A percentile compares a stretch with the other conserved stretches of the same genome.
phyloP scores from a whole-genome alignment of 2,113 vertebrate genomes.

The Tupaia chinensis region DNA sequence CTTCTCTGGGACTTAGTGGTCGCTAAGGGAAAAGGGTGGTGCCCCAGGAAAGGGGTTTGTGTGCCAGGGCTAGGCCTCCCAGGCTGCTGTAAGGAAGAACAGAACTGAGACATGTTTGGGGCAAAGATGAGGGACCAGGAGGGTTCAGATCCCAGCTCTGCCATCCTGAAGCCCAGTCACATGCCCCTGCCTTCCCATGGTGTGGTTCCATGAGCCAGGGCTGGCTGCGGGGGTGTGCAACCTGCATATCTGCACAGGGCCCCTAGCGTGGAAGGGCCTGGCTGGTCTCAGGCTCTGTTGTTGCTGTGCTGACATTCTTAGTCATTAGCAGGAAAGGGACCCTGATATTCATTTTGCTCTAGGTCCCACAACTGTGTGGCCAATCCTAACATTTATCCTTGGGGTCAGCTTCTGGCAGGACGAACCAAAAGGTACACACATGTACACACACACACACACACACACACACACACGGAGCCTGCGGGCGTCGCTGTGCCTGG shows the following conservation, averaged over 20 bases:
- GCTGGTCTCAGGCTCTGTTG: neutral
- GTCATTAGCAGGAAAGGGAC: neutral
- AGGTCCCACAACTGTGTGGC: neutral
- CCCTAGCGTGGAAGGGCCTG: neutral
- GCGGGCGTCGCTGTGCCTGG: constrained; percentile 38
- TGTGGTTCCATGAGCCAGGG: neutral
- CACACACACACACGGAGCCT: neutral
- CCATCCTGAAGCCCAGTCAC: neutral
- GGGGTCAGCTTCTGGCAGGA: neutral
- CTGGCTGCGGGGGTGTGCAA: neutral
- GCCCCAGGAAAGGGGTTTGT: neutral
- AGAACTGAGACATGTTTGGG: neutral
- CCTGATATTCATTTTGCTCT: neutral
- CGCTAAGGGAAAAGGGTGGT: neutral
- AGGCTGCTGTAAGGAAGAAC: neutral
- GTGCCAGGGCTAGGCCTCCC: neutral
- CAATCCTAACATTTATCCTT: neutral
- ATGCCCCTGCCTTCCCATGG: neutral
- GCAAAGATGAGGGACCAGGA: neutral
- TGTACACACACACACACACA: too few relatives aligned
- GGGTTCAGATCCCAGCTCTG: neutral
- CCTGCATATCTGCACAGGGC: too few relatives aligned
- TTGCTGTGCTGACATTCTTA: neutral
- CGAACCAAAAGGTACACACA: neutral
- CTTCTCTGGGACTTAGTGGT: neutral